Base-by-base conservation (phyloP, 2,888 invertebrate genomes). In the Eurois occulta region DNA sequence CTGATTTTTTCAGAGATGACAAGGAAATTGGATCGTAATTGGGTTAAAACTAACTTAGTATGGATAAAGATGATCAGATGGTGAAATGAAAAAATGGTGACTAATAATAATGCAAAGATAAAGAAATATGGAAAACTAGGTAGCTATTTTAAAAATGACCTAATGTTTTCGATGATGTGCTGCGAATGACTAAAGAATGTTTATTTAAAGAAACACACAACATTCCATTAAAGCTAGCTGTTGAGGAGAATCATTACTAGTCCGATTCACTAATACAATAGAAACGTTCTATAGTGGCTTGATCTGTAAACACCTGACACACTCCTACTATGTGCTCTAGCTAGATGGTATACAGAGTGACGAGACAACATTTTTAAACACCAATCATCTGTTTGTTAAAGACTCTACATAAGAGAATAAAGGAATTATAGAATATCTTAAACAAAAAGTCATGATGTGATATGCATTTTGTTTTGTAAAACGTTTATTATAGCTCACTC, bases 241-340 rank as follows among this genome's bases (percentile, higher is more conserved):
- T 48, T 46, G 18, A 46, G 46, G 6, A 46, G 46, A 46, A 46
- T 55, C 28, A 35, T 18, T 32, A 46, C 43, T 16, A 24, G 16
- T 28, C 68, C 24, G 35, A 32, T n/a, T 32, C 41, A 77, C 16
- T 32, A 58, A 41, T 38, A 41, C 18, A 78, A 78, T 69, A 78
- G 32, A 77, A 69, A 78, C 58, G 24, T 2, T 46, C 35, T n/a
- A 55, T 16, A 46, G 1, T 60, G 11, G 0, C 28, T 24, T 38
- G 69, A 35, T 46, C 55, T 78, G 38, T n/a, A 11, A 58, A 38
- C 28, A 28, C 52, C 38, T n/a, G 52, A 41, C n/a, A 24, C 11
- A 11, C 24, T 24, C 52, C 2, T 52, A 18, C 32, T 41, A 1
- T 75, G 6, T 32, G 21, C 11, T 21, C 48, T 72, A 7, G n/a